A percentile compares a stretch with the other conserved stretches of the same genome.
Conservation (phyloP, 2,888 invertebrate species). For the Plagodis dolabraria region DNA sequence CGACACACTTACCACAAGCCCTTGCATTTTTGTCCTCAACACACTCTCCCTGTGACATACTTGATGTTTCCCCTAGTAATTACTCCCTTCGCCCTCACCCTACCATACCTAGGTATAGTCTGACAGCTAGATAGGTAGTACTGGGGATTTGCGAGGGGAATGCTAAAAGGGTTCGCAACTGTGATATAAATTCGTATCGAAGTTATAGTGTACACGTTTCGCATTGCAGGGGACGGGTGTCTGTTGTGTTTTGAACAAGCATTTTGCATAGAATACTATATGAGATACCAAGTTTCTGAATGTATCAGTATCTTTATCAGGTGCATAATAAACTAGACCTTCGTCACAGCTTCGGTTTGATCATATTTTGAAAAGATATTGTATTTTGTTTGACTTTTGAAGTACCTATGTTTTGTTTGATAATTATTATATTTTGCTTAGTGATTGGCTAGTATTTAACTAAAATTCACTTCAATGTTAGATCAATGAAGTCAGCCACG, state of each 20-base stretch:
- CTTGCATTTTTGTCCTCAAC: conserved; percentile 81
- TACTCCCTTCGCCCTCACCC: conserved; percentile 68
- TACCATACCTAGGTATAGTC: conserved; percentile 69
- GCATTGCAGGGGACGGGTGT: conserved; percentile 50
- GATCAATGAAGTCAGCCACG: no score
- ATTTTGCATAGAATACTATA: conserved; percentile 42
- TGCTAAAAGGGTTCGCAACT: conserved; percentile 74
- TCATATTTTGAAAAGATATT: background rate
- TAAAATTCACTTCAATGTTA: no score
- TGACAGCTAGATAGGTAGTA: conserved; percentile 60
- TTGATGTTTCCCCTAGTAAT: conserved; percentile 80
- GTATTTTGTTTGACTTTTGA: no score
- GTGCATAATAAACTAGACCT: conserved; percentile 4
- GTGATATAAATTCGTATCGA: conserved; percentile 66
- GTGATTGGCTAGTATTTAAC: no score
- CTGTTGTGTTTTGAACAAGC: conserved; percentile 62
- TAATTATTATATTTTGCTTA: no score
- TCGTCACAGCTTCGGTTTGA: background rate
- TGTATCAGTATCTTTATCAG: conserved; percentile 12
- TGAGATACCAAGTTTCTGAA: conserved; percentile 14
- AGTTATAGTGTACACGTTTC: conserved; percentile 51
- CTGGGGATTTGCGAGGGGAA: conserved; percentile 76
- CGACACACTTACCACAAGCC: conserved; percentile 80
- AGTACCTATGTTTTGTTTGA: no score
- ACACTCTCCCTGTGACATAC: conserved; percentile 82